These are phyloP conservation scores for Mormoops blainvillei DNA, from an alignment of 2,113 vertebrate species.

Conservation along the genomic window DNA sequence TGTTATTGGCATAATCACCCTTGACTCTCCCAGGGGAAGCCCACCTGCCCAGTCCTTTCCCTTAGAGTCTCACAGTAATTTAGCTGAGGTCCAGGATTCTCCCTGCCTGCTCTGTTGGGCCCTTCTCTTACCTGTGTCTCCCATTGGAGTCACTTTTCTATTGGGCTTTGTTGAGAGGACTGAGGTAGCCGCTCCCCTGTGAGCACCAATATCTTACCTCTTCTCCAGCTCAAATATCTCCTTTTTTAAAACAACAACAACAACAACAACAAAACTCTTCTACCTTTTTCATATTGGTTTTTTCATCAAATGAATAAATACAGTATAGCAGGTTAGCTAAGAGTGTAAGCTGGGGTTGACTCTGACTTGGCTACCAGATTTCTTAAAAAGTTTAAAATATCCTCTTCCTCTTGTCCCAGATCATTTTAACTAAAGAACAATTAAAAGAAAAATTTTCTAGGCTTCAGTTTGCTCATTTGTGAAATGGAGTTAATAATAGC, in stretches of 20 bases:
- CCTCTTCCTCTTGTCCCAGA: background rate
- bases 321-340: background rate
- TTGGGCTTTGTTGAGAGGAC: background rate
- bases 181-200: background rate
- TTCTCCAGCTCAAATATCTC: background rate
- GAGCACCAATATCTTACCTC: background rate
- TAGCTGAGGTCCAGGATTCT: background rate
- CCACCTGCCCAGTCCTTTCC: constrained; percentile 40
- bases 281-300: background rate
- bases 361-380: background rate
- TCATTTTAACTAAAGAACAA: background rate
- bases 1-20: constrained; percentile 45
- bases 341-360: background rate
- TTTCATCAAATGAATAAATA: background rate
- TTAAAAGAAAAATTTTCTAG: background rate
- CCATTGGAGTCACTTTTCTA: background rate
- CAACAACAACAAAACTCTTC: background rate
- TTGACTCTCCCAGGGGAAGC: constrained; percentile 43
- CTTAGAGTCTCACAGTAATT: constrained; percentile 23
- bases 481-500: background rate
- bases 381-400: background rate
- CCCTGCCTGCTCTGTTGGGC: background rate
- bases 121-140: background rate
- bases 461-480: background rate
- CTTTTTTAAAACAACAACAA: too few species aligned